Base-by-base conservation (phyloP, 1,140 invertebrate genomes). In the Cephus cinctus region DNA sequence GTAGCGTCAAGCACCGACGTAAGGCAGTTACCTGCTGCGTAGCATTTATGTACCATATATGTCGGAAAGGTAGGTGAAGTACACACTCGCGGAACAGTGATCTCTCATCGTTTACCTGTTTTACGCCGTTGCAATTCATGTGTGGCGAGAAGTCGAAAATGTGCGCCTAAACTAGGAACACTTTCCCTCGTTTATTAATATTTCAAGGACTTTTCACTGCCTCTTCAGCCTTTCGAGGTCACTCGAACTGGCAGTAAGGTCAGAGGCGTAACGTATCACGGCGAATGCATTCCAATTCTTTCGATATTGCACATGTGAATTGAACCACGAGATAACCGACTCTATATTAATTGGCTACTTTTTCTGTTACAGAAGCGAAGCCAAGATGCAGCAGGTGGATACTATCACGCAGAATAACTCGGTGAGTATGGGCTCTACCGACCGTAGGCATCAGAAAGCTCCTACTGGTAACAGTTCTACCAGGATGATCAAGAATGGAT, bases 361-460 rank as follows among this genome's bases (percentile, higher is more conserved):
- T 69, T 69, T 69, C 49, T 59, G 53, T 71, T 74, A n/a, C 67
- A 77, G 75, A 69, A 73, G 51, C 56, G 67, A 73, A 71, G 59
- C 57, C 74, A 78, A 77, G 58, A 81, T 82, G 80, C 80, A 81
- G 75, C 80, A 82, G 76, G 79, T 80, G 65, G 79, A 81, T 54
- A 70, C 76, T 47, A 71, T 78, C 52, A 75, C 72, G 50, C 78
- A 79, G 69, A 81, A 81, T 65, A 81, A 80, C 65, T 76, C 78
- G 51, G 80, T 81, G 64, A 78, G 76, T 76, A 55, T 52, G n/a
- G 20, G 25, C n/a, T n/a, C n/a, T n/a, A n/a, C n/a, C n/a, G n/a
- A n/a, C n/a, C n/a, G n/a, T n/a, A n/a, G n/a, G n/a, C n/a, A n/a
- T n/a, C n/a, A n/a, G n/a, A n/a, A n/a, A n/a, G n/a, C n/a, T n/a